Conservation (phyloP, 2,113 vertebrate species). For the Mesocricetus auratus region DNA sequence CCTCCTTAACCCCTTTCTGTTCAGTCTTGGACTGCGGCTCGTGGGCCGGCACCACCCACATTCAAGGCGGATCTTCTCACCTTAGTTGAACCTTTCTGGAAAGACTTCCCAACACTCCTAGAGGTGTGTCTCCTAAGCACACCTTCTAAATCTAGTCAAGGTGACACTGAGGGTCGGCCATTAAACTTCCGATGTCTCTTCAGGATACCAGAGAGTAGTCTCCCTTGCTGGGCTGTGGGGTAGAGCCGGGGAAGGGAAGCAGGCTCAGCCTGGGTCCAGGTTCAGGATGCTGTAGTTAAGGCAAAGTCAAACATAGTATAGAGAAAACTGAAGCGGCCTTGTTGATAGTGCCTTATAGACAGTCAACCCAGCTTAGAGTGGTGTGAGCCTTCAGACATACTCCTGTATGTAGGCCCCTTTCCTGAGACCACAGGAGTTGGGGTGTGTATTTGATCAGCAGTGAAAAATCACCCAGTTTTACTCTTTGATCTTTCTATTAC, state of each 20-base stretch:
- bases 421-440: neutral
- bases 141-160: neutral
- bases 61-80: neutral
- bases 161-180: neutral
- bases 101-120: neutral
- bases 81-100: neutral
- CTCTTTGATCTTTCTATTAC: neutral
- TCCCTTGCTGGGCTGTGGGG: neutral
- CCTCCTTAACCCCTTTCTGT: neutral
- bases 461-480: neutral
- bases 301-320: neutral
- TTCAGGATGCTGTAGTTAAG: neutral
- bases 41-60: neutral
- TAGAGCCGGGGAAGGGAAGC: neutral
- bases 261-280: neutral
- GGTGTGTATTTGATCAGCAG: neutral
- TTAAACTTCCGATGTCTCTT: neutral
- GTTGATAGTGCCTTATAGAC: fast-evolving
- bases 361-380: neutral
- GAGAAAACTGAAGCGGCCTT: neutral
- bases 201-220: neutral
- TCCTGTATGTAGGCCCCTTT: neutral
- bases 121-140: neutral
- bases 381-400: no score
- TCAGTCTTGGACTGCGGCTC: neutral